Evolutionary conservation across 2,888 invertebrate genomes (phyloP).

Genomic region (Choristoneura rosaceana): DNA sequence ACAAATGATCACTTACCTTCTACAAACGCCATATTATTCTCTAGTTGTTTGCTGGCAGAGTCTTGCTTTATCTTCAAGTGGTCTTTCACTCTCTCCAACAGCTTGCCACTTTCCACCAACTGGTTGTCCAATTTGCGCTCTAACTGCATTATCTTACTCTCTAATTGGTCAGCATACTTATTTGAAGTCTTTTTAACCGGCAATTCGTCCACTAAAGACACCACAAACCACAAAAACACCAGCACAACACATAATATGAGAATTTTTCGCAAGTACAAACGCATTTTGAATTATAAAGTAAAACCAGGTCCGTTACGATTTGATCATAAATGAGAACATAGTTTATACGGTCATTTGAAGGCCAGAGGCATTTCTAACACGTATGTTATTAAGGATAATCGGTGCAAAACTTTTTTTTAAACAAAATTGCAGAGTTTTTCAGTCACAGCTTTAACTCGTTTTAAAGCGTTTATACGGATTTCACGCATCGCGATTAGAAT

Average conservation of each 20-base stretch:
- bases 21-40: neutral
- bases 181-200: slow-evolving; percentile 33
- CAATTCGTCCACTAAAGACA: slow-evolving; percentile 59
- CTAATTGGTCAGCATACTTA: slow-evolving; percentile 54
- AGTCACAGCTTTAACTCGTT: slow-evolving; percentile 13
- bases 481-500: slow-evolving; percentile 19
- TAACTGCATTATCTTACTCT: slow-evolving; percentile 60
- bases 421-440: neutral
- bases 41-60: slow-evolving; percentile 36
- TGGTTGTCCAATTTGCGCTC: slow-evolving; percentile 62
- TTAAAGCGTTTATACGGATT: slow-evolving; percentile 13
- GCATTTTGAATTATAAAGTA: slow-evolving; percentile 61
- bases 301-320: neutral
- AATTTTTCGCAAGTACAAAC: slow-evolving; percentile 70
- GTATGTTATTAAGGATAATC: slow-evolving; percentile 5
- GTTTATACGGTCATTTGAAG: slow-evolving; percentile 5
- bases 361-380: neutral
- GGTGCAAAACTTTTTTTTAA: slow-evolving; percentile 15
- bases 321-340: slow-evolving; percentile 12
- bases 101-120: slow-evolving; percentile 61
- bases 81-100: slow-evolving; percentile 62
- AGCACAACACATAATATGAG: slow-evolving; percentile 55
- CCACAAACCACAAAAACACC: slow-evolving; percentile 65
- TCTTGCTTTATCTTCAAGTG: slow-evolving; percentile 54
- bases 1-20: neutral